Base-by-base conservation (phyloP, 2,113 vertebrate species). In the Arothron firmamentum region DNA sequence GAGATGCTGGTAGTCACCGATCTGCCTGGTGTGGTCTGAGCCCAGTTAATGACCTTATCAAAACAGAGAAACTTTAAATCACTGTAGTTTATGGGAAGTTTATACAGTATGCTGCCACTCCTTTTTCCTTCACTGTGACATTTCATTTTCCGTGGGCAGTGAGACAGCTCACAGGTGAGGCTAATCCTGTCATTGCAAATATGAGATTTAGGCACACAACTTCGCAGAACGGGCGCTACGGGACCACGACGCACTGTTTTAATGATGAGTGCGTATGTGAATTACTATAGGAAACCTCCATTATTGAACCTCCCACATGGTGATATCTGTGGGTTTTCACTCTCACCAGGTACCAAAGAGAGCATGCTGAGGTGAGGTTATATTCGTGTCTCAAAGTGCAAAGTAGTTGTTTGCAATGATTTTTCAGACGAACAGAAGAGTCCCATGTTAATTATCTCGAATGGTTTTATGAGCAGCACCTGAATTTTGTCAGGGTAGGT, bases 321-420 rank as follows among this genome's bases (percentile, higher is more conserved):
- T 80, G 74, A 77, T 83, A 75, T 82, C 67, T 85, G 83, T 87
- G 83, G 81, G 72, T 88, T 87, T 81, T 71, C 78, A 82, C 72
- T 60, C 74, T 78, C 69, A 72, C 62, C 61, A 84, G 62, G 64
- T 61, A 78, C 63, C 73, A 65, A 21, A 74, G 65, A 75, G 65
- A 76, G 54, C 42, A 71, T 60, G 72, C 62, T 64, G 77, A 71
- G 48, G 78, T 67, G 58, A 25, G 21, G 48, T 60, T 63, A 7
- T 59, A 52, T 64, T 19, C 43, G 56, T 25, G 31, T 59, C 8
- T 48, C 31, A 41, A 15, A 57, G 45, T 38, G 17, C 41, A 31
- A 15, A 55, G 45, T 38, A 19, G 45, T 52, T 65, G 56, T 56
- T 11, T 58, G 4, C 70, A 41, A 48, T 8, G 6, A 6, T 20